Conservation (phyloP, 2,113 vertebrate species). For the Okapia johnstoni region DNA sequence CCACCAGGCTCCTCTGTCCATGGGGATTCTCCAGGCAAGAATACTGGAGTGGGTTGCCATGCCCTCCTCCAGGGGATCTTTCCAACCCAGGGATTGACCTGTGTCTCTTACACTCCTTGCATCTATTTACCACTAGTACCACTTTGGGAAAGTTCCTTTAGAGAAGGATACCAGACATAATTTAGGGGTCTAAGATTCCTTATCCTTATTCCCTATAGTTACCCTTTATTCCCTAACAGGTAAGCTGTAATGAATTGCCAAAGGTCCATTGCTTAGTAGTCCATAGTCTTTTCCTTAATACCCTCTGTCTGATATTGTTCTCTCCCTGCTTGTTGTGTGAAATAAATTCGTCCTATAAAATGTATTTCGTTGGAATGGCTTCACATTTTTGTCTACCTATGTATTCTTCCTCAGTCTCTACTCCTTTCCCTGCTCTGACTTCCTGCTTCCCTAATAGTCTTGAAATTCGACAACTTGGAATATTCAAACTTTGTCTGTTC, state of each 20-base stretch:
- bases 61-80: too few relatives aligned
- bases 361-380: not conserved
- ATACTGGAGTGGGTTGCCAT: too few relatives aligned
- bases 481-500: not conserved
- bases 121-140: not conserved
- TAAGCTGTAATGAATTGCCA: not conserved
- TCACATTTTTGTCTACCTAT: not conserved
- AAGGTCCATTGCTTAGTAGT: not conserved
- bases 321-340: not conserved
- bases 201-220: not conserved
- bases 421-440: fast-evolving
- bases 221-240: too few relatives aligned
- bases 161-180: not conserved
- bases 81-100: too few relatives aligned
- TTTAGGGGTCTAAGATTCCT: not conserved
- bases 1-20: too few relatives aligned
- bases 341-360: not conserved
- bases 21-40: too few relatives aligned
- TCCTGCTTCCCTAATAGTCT: not conserved
- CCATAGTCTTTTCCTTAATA: not conserved
- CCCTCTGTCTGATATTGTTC: not conserved
- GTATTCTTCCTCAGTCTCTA: not conserved
- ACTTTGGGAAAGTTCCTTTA: not conserved
- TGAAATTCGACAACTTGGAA: too few relatives aligned
- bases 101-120: not conserved